Evolutionary conservation across 1,140 invertebrate genomes (phyloP).

Genomic region (Caerostris extrusa): DNA sequence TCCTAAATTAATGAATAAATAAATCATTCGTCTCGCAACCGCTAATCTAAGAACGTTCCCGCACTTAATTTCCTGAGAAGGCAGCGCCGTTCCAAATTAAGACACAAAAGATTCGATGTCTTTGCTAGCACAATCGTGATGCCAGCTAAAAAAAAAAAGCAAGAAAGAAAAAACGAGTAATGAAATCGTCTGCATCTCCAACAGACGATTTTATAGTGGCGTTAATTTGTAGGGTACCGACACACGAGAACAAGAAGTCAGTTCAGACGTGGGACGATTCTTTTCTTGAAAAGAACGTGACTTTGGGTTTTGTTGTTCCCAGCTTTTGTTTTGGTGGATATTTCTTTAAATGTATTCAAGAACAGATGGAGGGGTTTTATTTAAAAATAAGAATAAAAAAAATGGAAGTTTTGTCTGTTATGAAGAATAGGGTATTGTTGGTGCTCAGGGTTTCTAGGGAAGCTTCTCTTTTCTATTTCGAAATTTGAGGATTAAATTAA

Average conservation of each 20-base stretch:
- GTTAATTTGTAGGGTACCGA: constrained; percentile 37
- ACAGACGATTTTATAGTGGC: constrained; percentile 34
- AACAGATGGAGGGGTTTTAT: background rate
- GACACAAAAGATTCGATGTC: constrained; percentile 34
- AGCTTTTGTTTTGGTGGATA: background rate
- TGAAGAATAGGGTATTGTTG: constrained; percentile 3
- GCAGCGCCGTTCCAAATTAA: constrained; percentile 13
- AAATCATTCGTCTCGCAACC: background rate
- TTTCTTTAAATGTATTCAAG: constrained; percentile 12
- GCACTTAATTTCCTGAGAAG: background rate
- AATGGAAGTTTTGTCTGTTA: background rate
- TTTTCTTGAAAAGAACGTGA: background rate
- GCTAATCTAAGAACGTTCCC: background rate
- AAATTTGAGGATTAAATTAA: background rate
- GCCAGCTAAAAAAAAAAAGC: constrained; percentile 8
- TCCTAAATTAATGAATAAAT: constrained; percentile 32
- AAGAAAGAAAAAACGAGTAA: background rate
- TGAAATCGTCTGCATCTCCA: background rate
- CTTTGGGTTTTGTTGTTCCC: constrained; percentile 2
- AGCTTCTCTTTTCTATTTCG: background rate
- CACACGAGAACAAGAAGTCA: constrained; percentile 20
- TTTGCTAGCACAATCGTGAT: constrained; percentile 6
- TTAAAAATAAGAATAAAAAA: background rate
- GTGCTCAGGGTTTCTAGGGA: background rate
- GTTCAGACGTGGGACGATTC: background rate